A percentile compares a stretch with the other conserved stretches of the same genome.
phyloP scores from a whole-genome alignment of 2,113 vertebrate genomes.

The Corythornis vintsioides region DNA sequence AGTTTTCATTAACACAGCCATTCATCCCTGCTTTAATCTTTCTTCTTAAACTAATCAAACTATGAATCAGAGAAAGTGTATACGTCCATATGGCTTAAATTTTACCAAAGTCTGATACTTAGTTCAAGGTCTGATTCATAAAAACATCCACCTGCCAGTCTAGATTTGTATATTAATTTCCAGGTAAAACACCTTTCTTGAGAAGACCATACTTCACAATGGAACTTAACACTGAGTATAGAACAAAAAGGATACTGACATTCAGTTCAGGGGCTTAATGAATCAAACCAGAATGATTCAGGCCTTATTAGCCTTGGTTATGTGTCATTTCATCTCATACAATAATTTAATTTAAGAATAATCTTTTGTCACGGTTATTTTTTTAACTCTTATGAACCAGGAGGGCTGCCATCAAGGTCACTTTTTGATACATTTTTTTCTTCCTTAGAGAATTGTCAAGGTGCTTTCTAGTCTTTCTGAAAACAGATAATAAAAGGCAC shows the following conservation, averaged over 20 bases:
- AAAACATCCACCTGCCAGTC: neutral
- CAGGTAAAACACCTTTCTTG: neutral
- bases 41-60: constrained; percentile 18
- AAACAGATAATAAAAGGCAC: neutral
- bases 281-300: constrained; percentile 10
- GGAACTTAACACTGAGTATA: neutral
- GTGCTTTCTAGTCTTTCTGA: neutral
- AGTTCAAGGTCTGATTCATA: neutral
- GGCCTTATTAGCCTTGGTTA: neutral
- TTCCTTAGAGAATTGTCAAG: neutral
- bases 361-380: neutral
- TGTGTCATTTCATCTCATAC: neutral
- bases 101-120: neutral
- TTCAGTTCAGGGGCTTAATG: constrained; percentile 10
- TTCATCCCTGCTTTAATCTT: constrained; percentile 45
- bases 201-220: neutral
- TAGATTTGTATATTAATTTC: neutral
- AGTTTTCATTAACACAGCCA: constrained; percentile 24
- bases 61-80: constrained; percentile 29
- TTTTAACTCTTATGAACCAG: neutral
- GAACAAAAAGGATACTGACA: neutral
- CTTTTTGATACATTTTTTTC: neutral
- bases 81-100: neutral
- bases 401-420: neutral
- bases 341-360: constrained; percentile 20